Percentiles rank a stretch among this genome's conserved stretches.
phyloP scores from a whole-genome alignment of 1,140 invertebrate species.

The Bombus fervidus region DNA sequence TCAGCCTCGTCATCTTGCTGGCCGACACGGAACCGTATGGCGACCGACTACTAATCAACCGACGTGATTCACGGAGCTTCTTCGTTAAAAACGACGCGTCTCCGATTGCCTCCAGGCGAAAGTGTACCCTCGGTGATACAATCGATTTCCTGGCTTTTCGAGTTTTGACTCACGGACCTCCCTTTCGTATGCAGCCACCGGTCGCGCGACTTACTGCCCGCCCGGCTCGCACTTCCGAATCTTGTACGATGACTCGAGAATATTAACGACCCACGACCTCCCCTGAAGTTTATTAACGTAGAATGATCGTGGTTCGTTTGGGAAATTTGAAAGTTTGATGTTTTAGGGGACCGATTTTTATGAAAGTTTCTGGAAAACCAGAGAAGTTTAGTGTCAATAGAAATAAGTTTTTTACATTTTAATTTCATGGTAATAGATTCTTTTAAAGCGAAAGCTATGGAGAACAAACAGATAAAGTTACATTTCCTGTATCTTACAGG shows the following conservation, averaged over 20 bases:
- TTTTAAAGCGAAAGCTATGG: too few relatives aligned
- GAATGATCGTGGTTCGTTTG: neutral
- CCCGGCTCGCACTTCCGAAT: constrained; percentile 64
- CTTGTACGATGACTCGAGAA: constrained; percentile 30
- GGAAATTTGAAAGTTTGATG: neutral
- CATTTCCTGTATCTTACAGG: too few relatives aligned
- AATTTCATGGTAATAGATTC: too few relatives aligned
- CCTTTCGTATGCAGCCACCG: constrained; percentile 48
- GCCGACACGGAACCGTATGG: constrained; percentile 56
- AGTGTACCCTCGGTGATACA: constrained; percentile 9
- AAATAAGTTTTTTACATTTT: too few relatives aligned
- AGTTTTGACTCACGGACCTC: constrained; percentile 13
- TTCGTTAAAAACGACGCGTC: constrained; percentile 14
- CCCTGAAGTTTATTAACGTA: neutral
- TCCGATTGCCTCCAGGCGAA: neutral
- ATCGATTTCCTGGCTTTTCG: constrained; percentile 48
- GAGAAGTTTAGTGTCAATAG: too few relatives aligned
- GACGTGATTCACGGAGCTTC: constrained; percentile 55
- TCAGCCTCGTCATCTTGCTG: constrained; percentile 60
- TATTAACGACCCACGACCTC: constrained; percentile 47
- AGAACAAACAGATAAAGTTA: too few relatives aligned
- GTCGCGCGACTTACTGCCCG: constrained; percentile 50
- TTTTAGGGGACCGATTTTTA: neutral
- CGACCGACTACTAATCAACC: constrained; percentile 48
- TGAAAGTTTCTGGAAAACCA: too few relatives aligned